These are phyloP conservation scores for Andricus curvator DNA, from an alignment of 2,888 invertebrate genomes.

Conservation along the genomic window DNA sequence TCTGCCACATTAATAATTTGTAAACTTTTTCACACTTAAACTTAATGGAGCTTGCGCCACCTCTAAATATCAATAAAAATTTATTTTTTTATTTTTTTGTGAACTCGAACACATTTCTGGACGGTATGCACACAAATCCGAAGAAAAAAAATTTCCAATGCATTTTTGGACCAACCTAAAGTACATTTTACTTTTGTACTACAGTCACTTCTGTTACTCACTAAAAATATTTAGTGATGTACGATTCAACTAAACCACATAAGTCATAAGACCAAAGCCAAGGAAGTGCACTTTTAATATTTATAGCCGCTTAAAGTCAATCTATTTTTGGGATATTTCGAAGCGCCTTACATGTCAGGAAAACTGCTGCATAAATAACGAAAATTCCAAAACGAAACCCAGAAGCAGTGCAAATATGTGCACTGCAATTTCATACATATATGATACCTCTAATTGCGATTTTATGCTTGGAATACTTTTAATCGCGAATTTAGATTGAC, in stretches of 20 bases:
- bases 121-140: no score
- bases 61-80: no score
- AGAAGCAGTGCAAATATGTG: background rate
- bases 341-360: slow-evolving; percentile 9
- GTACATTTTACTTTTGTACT: background rate
- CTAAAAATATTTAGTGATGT: background rate
- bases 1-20: no score
- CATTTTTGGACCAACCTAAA: no score
- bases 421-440: background rate
- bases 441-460: background rate
- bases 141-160: no score
- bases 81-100: no score
- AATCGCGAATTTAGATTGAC: background rate
- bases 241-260: background rate
- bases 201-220: slow-evolving; percentile 1
- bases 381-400: background rate
- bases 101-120: no score
- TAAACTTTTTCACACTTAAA: no score
- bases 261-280: slow-evolving; percentile 25
- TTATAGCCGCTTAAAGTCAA: slow-evolving; percentile 34
- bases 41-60: no score
- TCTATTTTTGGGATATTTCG: slow-evolving; percentile 30
- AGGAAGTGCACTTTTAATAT: slow-evolving; percentile 34
- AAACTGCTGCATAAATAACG: slow-evolving; percentile 34
- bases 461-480: background rate